Percentiles rank a stretch among this genome's conserved stretches.
Evolutionary conservation across 2,113 vertebrate genomes (phyloP).

Genomic region (Oncorhynchus nerka): DNA sequence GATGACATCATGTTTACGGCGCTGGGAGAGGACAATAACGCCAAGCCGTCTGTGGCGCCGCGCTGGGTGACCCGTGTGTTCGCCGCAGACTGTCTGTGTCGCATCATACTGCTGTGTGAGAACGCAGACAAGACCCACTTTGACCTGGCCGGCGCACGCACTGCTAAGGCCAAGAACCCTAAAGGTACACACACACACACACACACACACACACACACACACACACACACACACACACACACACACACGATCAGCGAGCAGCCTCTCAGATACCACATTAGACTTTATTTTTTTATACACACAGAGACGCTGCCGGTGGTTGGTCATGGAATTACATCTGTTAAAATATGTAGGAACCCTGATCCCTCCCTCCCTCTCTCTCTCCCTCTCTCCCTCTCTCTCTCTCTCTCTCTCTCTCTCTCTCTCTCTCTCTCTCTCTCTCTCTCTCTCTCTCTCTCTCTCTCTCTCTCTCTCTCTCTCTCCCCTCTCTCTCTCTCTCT

Average conservation of each 20-base stretch:
- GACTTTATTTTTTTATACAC: too few species aligned
- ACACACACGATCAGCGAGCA: too few species aligned
- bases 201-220: too few species aligned
- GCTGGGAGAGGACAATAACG: constrained; percentile 91
- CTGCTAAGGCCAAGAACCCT: constrained; percentile 83
- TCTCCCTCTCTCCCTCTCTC: rapidly evolving
- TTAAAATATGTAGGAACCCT: background rate
- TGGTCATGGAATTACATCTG: too few species aligned
- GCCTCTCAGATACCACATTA: too few species aligned
- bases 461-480: too few species aligned
- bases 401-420: rapidly evolving
- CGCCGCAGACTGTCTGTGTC: constrained; percentile 94
- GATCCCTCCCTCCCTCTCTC: too few species aligned
- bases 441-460: too few species aligned
- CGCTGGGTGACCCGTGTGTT: constrained; percentile 98
- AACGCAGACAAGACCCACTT: constrained; percentile 90
- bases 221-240: too few species aligned
- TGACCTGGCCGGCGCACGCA: constrained; percentile 88
- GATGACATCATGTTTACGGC: constrained; percentile 97
- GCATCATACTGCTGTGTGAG: constrained; percentile 92
- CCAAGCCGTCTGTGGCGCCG: constrained; percentile 92
- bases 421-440: rapidly evolving
- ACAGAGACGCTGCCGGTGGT: too few species aligned
- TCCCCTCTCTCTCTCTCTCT: too few species aligned
- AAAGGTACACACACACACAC: constrained; percentile 76